Percentiles rank a stretch among this genome's conserved stretches.
Conservation (phyloP, 2,113 vertebrate genomes). For the Colius striatus region DNA sequence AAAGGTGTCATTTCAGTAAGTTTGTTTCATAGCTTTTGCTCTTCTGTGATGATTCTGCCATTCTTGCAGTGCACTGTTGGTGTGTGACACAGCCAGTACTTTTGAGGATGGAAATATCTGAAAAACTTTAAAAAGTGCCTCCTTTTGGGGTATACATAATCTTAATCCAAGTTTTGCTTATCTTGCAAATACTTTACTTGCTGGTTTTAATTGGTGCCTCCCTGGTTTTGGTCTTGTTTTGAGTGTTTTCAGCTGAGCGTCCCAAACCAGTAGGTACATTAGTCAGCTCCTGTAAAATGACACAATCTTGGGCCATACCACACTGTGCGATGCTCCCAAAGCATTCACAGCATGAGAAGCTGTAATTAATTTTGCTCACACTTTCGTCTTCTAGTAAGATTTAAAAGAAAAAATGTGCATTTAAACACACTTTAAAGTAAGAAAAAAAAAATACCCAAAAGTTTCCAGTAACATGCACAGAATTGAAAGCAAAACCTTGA, state of each 20-base stretch:
- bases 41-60: not conserved
- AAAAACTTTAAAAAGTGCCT: not conserved
- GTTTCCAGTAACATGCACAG: not conserved
- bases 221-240: fast-evolving
- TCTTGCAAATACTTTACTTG: not conserved
- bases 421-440: not conserved
- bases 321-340: not conserved
- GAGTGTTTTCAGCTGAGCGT: not conserved
- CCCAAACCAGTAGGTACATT: not conserved
- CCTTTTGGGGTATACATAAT: not conserved
- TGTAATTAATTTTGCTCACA: not conserved
- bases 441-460: not conserved
- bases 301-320: not conserved
- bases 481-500: not conserved
- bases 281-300: not conserved
- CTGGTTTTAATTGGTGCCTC: not conserved
- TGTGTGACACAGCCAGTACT: not conserved
- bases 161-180: not conserved
- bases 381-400: not conserved
- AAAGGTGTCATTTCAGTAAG: slow-evolving; percentile 56
- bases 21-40: slow-evolving; percentile 16
- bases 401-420: not conserved
- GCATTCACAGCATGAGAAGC: not conserved
- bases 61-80: not conserved
- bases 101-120: not conserved